phyloP scores from a whole-genome alignment of 2,888 invertebrate genomes.

The Drosophila mimetica region DNA sequence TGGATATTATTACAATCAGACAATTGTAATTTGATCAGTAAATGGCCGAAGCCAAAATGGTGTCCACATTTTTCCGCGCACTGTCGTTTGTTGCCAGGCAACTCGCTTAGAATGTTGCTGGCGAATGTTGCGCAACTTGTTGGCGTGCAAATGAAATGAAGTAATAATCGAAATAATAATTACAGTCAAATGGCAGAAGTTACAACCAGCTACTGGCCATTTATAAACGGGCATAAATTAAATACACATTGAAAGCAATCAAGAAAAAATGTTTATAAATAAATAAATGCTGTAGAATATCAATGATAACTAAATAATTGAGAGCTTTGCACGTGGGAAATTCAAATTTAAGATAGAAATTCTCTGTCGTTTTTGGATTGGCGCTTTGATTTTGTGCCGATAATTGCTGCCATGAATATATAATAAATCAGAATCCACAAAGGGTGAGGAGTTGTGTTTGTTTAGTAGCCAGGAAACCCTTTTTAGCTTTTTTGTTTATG shows the following conservation, averaged over 20 bases:
- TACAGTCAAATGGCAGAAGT: slow-evolving; percentile 37
- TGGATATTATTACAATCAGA: no score
- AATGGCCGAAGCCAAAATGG: neutral
- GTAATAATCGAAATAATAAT: slow-evolving; percentile 56
- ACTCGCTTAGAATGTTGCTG: slow-evolving; percentile 33
- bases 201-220: slow-evolving; percentile 10
- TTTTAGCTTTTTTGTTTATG: slow-evolving; percentile 53
- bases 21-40: no score
- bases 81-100: slow-evolving; percentile 37
- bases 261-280: slow-evolving; percentile 5
- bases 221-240: slow-evolving; percentile 33
- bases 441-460: slow-evolving; percentile 20
- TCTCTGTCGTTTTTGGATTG: slow-evolving; percentile 42
- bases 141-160: slow-evolving; percentile 60
- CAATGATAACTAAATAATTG: slow-evolving; percentile 49
- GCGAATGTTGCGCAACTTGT: slow-evolving; percentile 66
- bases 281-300: slow-evolving; percentile 9
- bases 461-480: slow-evolving; percentile 61
- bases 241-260: slow-evolving; percentile 17
- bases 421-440: slow-evolving; percentile 46
- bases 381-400: slow-evolving; percentile 68
- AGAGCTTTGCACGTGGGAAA: slow-evolving; percentile 25
- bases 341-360: slow-evolving; percentile 28
- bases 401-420: slow-evolving; percentile 76
- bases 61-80: neutral